These are phyloP conservation scores for Chloropsis cyanopogon DNA, from an alignment of 2,113 vertebrate species.

Conservation along the genomic window DNA sequence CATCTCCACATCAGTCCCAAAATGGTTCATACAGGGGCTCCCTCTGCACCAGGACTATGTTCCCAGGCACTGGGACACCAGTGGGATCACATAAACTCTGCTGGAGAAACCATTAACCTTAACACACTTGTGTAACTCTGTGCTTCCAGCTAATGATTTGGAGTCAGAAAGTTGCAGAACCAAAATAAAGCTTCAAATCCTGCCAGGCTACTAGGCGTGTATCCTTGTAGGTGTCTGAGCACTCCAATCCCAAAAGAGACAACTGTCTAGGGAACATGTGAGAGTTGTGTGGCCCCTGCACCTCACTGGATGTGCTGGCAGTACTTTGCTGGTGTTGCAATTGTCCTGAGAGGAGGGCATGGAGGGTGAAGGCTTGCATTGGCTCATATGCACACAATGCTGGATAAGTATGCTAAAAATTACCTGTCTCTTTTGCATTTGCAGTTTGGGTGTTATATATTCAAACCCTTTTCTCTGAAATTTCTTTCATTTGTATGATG, in stretches of 20 bases:
- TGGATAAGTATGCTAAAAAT: background rate
- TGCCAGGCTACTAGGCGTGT: rapidly evolving
- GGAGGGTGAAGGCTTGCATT: background rate
- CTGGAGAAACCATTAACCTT: background rate
- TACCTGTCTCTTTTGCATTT: background rate
- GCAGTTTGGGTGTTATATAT: background rate
- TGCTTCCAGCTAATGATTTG: background rate
- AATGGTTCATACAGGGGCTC: rapidly evolving
- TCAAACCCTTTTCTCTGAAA: background rate
- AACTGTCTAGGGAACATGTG: background rate
- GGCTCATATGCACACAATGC: background rate
- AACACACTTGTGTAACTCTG: background rate
- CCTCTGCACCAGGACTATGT: rapidly evolving
- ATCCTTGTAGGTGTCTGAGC: background rate
- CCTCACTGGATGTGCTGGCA: background rate
- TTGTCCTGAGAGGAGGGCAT: background rate
- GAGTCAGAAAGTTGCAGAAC: background rate
- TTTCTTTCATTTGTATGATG: background rate
- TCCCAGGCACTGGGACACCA: background rate
- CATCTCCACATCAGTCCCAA: background rate
- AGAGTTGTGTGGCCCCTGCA: background rate
- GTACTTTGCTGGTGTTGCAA: background rate
- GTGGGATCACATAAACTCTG: background rate
- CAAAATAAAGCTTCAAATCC: background rate
- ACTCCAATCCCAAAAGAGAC: background rate